These are phyloP conservation scores for Dascyllus trimaculatus DNA, from an alignment of 2,113 vertebrate genomes.

Conservation along the genomic window DNA sequence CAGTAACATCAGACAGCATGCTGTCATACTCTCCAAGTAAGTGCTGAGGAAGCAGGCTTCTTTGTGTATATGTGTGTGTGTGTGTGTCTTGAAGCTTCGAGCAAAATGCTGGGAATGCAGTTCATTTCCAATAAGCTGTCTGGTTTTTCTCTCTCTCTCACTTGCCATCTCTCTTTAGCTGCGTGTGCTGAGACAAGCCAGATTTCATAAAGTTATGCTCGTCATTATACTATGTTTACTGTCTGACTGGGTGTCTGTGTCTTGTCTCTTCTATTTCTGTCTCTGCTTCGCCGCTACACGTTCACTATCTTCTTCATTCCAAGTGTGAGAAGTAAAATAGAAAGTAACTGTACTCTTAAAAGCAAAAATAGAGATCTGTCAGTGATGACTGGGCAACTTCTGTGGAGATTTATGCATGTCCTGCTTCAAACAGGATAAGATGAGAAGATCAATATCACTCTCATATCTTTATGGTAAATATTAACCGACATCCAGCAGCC, in stretches of 20 bases:
- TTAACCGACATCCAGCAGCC: not conserved
- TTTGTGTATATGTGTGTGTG: not conserved
- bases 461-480: not conserved
- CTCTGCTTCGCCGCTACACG: not conserved
- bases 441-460: not conserved
- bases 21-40: conserved; percentile 27
- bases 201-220: conserved; percentile 17
- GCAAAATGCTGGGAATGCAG: conserved; percentile 23
- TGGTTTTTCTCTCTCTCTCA: conserved; percentile 10
- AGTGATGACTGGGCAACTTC: not conserved
- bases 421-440: too few relatives aligned
- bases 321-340: not conserved
- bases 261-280: conserved; percentile 13
- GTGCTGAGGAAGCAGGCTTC: conserved; percentile 20
- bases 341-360: not conserved
- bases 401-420: not conserved
- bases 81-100: conserved; percentile 7
- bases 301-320: not conserved
- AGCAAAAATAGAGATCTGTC: not conserved
- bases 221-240: conserved; percentile 18
- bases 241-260: conserved; percentile 19
- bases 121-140: conserved; percentile 46
- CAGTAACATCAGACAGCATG: conserved; percentile 24
- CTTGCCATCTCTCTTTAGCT: not conserved
- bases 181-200: conserved; percentile 9